These are phyloP conservation scores for Dipus sagitta DNA, from an alignment of 2,797 vertebrate species.

Conservation along the genomic window DNA sequence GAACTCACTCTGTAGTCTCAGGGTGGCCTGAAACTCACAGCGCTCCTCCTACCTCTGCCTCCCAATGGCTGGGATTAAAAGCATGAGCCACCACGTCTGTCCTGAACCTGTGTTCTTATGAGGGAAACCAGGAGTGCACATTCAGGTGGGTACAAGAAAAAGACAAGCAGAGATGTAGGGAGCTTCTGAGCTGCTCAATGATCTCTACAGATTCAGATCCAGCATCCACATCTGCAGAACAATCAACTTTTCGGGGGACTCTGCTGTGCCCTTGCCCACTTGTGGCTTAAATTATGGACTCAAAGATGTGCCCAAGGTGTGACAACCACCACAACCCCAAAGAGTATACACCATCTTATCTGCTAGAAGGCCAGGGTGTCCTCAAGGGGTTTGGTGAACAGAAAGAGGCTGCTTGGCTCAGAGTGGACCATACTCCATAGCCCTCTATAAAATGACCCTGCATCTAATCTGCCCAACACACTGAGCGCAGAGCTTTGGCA, in stretches of 20 bases:
- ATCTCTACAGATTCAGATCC: not conserved
- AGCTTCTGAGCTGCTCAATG: not conserved
- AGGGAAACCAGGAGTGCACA: too few species aligned
- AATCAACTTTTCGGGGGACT: accelerated
- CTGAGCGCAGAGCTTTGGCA: not conserved
- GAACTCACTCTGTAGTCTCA: not conserved
- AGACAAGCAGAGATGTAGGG: not conserved
- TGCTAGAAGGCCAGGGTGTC: not conserved
- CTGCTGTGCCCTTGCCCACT: too few species aligned
- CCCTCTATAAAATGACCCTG: not conserved
- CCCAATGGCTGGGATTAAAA: too few species aligned
- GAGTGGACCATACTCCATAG: not conserved
- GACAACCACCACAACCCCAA: too few species aligned
- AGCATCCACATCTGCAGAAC: accelerated
- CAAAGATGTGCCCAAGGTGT: not conserved
- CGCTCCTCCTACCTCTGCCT: too few species aligned
- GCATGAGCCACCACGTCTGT: too few species aligned
- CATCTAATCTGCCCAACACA: not conserved
- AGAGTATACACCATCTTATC: not conserved
- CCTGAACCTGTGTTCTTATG: not conserved
- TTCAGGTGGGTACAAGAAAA: accelerated
- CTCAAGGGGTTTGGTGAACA: too few species aligned
- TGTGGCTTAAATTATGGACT: not conserved
- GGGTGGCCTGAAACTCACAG: too few species aligned
- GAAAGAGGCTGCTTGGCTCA: not conserved